phyloP scores from a whole-genome alignment of 2,888 invertebrate species.

The Trachelus troglodyta region DNA sequence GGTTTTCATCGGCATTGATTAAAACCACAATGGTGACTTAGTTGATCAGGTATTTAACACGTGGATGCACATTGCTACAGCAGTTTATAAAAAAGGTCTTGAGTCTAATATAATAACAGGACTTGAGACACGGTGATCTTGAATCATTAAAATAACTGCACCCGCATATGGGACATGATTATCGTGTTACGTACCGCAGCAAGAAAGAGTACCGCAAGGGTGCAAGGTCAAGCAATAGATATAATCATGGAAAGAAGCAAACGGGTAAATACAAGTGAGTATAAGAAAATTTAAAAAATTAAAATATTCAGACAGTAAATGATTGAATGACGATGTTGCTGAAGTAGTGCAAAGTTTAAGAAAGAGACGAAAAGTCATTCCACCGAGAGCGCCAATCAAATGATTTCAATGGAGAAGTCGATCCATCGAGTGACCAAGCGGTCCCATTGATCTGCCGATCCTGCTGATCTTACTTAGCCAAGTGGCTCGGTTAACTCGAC shows the following conservation, averaged over 20 bases:
- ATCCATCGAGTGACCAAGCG: constrained; percentile 37
- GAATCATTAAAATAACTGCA: neutral
- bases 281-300: neutral
- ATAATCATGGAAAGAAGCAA: constrained; percentile 30
- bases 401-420: constrained; percentile 35
- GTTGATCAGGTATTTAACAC: constrained; percentile 27
- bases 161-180: constrained; percentile 44
- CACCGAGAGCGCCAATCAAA: constrained; percentile 29
- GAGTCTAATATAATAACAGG: neutral
- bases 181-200: constrained; percentile 40
- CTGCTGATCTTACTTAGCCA: constrained; percentile 13
- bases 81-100: neutral
- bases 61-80: constrained; percentile 15
- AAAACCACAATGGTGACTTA: constrained; percentile 27
- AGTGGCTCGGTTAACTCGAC: constrained; percentile 8
- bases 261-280: no score
- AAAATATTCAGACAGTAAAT: neutral
- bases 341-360: neutral
- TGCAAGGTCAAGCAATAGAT: constrained; percentile 34
- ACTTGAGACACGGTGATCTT: neutral
- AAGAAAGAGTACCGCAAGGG: constrained; percentile 42
- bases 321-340: neutral
- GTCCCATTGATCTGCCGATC: constrained; percentile 40
- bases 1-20: constrained; percentile 1
- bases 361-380: neutral